Base-by-base conservation (phyloP, 2,113 vertebrate species). In the Neopipo cinnamomea region DNA sequence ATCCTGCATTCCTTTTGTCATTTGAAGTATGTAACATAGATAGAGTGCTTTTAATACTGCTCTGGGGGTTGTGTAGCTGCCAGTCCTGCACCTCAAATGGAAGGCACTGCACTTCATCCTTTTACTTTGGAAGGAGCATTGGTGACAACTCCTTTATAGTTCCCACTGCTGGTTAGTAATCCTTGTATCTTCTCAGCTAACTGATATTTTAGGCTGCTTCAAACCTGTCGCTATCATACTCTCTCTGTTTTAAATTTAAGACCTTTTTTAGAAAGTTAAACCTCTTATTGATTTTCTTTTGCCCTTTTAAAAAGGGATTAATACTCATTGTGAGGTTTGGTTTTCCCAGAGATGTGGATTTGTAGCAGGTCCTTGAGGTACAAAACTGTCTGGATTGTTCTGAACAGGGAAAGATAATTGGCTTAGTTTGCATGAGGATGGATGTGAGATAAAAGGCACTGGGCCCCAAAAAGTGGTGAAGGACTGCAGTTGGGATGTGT, bases 1-100 rank as follows among this genome's bases (percentile, higher is more conserved):
- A 2, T 91, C 78, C 87, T 4, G 7, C 85, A 72, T 92, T 93
- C 91, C 92, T 92, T 41, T 22, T 89, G 73, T 85, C 92, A 91
- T 96, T 91, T 94, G 83, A 71, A 96, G 93, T 93, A 62, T 94
- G 77, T 89, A 95, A 94, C 89, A 9, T 3, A 4, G 33, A 28
- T 25, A 61, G 91, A 92, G 91, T 49, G 88, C 91, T 93, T 91
- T 87, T 68, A 92, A 50, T 0, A 2, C 27, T 58, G 59, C 47
- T 39, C 67, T 2, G 14, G 42, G 75, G 93, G 65, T 52, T 82
- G 63, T 11, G 4, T 37, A 49, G 88, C 72, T 66, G 78, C 33
- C 35, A 42, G 79, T 39, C 50, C 67, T 13, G 19, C 2, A 5
- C 35, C 44, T 87, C 0, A 3, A 25, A 75, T 41, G 71, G 79